Evolutionary conservation across 2,797 vertebrate genomes (phyloP), one percentile per base, ranked within the genome.

Genomic region (Brachymystax lenok): DNA sequence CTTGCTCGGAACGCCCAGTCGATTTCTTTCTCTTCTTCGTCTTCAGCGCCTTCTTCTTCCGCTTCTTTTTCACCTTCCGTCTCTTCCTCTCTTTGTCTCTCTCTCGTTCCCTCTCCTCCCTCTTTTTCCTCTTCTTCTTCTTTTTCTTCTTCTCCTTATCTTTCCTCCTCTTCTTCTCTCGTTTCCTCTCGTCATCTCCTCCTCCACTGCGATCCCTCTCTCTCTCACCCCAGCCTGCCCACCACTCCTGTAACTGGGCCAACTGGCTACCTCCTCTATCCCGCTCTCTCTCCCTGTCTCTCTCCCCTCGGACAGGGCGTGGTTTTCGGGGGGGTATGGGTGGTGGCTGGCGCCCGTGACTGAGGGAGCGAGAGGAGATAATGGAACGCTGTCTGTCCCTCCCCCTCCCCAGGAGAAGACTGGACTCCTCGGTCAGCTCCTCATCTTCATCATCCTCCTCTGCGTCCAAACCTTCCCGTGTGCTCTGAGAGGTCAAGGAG

Each of bases 301-400:
- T 94, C 85, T 96, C 96, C 82, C 95, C 96, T 85, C 95, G 95
- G 30, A 93, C 94, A 74, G 87, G 89, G 68, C 93, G 92, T 12
- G 95, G 94, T 86, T 95, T 95, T 74, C 94, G 93, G 13, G 95
- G 95, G 19, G 95, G 95, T 78, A 95, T 83, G 59, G 95, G 95
- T 19, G 95, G 95, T 33, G 95, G 94, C 74, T 92, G 85, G 30
- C 93, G 94, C 28, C 93, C 92, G 50, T 95, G 95, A 80, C 92
- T 93, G 71, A 94, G 79, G 74, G 94, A 95, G 75, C 94, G 94
- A 69, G 93, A 94, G 5, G 90, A 90, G 35, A 93, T 89, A 82
- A 92, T 86, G 51, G 94, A 94, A 59, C 92, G 91, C 54, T 94
- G 35, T 74, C 93, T 86, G 7, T 94, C 93, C 75, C 93, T 88